phyloP scores from a whole-genome alignment of 2,113 vertebrate genomes.

The Calonectris borealis region DNA sequence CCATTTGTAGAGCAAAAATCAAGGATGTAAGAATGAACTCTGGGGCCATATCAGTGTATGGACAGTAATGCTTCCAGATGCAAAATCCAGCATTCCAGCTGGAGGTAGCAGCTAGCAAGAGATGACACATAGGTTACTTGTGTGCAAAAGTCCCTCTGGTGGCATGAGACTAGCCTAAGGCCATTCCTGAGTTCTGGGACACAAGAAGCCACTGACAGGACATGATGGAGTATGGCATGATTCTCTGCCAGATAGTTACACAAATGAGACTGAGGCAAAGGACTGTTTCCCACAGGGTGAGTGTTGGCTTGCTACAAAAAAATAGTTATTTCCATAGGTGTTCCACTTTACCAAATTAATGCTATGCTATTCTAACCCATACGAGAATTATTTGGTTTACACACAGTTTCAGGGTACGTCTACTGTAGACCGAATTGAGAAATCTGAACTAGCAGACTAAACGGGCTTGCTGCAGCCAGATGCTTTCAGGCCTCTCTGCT shows the following conservation, averaged over 20 bases:
- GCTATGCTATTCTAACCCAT: background rate
- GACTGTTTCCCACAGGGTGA: background rate
- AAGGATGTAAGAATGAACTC: background rate
- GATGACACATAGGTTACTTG: background rate
- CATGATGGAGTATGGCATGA: rapidly evolving
- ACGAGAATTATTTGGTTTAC: background rate
- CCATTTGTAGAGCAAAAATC: background rate
- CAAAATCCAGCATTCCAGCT: background rate
- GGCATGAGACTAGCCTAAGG: background rate
- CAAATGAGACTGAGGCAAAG: background rate
- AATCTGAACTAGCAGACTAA: background rate
- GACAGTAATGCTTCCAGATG: background rate
- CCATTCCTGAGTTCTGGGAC: background rate
- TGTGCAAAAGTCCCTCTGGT: background rate
- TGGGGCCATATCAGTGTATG: rapidly evolving
- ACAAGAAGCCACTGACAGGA: background rate
- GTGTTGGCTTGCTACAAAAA: background rate
- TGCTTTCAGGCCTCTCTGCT: background rate
- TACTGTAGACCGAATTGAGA: background rate
- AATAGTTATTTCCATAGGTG: background rate
- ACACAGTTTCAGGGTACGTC: background rate
- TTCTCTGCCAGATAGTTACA: background rate
- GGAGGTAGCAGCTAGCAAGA: background rate
- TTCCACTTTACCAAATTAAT: background rate
- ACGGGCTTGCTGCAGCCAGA: background rate